A percentile compares a stretch with the other conserved stretches of the same genome.
Evolutionary conservation across 2,797 vertebrate genomes (phyloP).

Genomic region (Bryconaethiops microstoma): DNA sequence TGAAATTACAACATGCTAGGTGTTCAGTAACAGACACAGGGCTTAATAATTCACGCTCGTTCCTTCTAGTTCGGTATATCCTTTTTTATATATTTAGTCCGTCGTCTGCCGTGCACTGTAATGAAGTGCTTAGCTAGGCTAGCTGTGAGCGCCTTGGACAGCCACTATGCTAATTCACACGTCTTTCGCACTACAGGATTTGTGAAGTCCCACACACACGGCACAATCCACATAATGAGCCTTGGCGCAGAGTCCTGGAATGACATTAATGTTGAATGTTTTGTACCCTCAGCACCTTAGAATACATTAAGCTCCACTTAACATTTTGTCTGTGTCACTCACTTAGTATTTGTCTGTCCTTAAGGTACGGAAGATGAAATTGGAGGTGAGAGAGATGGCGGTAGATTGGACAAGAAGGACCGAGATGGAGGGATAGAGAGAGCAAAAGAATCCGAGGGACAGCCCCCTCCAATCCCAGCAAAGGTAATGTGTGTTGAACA

Average conservation of each 20-base stretch:
- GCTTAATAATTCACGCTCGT: too few relatives aligned
- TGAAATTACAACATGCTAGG: too few relatives aligned
- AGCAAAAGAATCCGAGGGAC: constrained; percentile 69
- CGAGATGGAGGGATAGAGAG: constrained; percentile 61
- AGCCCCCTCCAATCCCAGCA: constrained; percentile 76
- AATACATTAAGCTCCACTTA: background rate
- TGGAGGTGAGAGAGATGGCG: constrained; percentile 65
- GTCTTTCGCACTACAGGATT: background rate
- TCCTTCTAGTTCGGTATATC: background rate
- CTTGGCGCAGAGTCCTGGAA: background rate
- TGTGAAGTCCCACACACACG: background rate
- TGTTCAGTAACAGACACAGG: too few relatives aligned
- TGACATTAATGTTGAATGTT: background rate
- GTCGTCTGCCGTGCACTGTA: background rate
- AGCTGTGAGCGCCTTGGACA: background rate
- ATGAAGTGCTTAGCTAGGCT: background rate
- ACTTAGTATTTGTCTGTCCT: background rate
- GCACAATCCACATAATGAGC: background rate
- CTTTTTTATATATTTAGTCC: background rate
- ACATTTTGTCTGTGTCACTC: background rate
- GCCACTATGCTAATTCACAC: background rate
- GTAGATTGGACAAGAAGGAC: constrained; percentile 68
- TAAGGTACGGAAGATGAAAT: constrained; percentile 70
- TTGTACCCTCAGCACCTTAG: background rate
- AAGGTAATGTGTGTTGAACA: constrained; percentile 66